Evolutionary conservation across 2,797 vertebrate genomes (phyloP), one percentile per base, ranked within the genome.

Genomic region (Micropoecilia bifurca): DNA sequence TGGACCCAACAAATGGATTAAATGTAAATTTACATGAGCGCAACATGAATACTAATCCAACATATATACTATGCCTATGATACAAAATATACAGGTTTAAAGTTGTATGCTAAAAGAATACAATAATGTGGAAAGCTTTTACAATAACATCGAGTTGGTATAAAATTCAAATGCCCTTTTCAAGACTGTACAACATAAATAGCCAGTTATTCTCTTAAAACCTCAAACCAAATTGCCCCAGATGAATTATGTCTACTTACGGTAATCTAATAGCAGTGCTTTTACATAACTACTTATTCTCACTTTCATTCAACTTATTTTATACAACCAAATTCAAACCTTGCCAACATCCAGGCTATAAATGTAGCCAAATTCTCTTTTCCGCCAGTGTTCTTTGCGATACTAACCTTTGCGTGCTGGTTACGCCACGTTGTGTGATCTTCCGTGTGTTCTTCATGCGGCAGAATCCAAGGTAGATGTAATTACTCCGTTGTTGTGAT

Each of bases 331-430:
- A 71, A 46, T 71, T 16, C 13, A 16, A 46, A 28, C 43, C 18
- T 25, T 5, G n/a, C 7, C 68, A 45, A n/a, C 68, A 71, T 45
- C 22, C 41, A 71, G 41, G n/a, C 36, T 41, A 69, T 25, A 14
- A 43, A n/a, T 69, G 22, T 13, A 45, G 39, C 22, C 66, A 6
- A n/a, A 13, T 43, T 13, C 16, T 6, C 33, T 69, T 12, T 69
- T 12, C 63, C 39, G 0, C 66, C 25, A 0, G 4, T 14, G 12
- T 41, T 41, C 45, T 50, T 76, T 68, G 14, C 43, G 43, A 48
- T 39, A 80, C 86, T 61, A 47, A 93, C 91, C 90, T 91, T 87
- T 87, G 80, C 90, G 89, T 91, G 75, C 75, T 88, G 47, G n/a
- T 45, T 77, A 33, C 30, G 6, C 16, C 30, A 33, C 30, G 59